Evolutionary conservation across 1,140 invertebrate genomes (phyloP), one percentile per base, ranked within the genome.

Genomic region (Drosophila subobscura): DNA sequence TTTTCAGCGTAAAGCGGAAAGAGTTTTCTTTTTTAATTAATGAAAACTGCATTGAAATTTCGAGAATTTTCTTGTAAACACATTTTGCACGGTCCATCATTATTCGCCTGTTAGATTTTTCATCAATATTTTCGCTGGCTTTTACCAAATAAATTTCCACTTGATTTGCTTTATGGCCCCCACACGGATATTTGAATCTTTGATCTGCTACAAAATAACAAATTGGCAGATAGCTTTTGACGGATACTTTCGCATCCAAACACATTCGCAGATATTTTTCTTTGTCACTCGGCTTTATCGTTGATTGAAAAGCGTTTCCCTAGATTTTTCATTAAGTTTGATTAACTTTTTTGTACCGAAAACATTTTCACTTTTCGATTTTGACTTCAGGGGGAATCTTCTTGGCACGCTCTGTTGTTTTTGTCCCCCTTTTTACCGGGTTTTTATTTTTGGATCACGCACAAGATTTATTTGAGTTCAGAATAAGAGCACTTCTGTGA

Each of bases 101-200:
- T 77, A 71, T 60, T 54, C 60, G 64, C 49, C 52, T 74, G 60
- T 75, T 71, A 47, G 64, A 68, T 76, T 77, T 77, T 25, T 37
- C 8, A 14, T 40, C 37, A 40, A 53, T 55, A 63, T 67, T 64
- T 70, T 37, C 10, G 33, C 10, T 37, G 33, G 41, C 60, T 66
- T 86, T 81, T 80, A 85, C 81, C 77, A 86, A 37, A 37, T 1
- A 37, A 37, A 85, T 86, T 85, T 65, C 37, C 53, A 81, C 64
- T 60, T 79, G 77, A 86, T 80, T 86, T 71, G 64, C 41, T 74
- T 70, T 52, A 70, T 74, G 52, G 55, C 64, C 29, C 64, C 29
- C 33, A n/a, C 20, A 37, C 41, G 50, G 58, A 10, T 33, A 33
- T 33, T 47, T 68, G 14, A 22, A 68, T 67, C 81, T 85, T 85